Conservation (phyloP, 2,888 invertebrate genomes). For the Lycophotia porphyrea region DNA sequence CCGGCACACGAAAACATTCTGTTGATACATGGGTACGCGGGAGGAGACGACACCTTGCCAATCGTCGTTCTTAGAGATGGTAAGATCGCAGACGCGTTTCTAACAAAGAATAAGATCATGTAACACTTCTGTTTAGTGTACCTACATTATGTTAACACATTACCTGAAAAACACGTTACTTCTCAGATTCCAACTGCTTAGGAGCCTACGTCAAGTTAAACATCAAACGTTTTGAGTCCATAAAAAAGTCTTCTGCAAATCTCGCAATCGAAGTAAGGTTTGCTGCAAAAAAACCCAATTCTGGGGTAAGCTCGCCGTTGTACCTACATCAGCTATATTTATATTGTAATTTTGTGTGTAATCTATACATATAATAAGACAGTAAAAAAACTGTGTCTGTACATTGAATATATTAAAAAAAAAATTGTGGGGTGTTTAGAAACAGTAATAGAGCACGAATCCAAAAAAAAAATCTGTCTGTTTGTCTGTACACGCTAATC, state of each 20-base stretch:
- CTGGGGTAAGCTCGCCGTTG: too few relatives aligned
- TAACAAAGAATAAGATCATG: not conserved
- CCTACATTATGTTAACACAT: not conserved
- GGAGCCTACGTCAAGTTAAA: not conserved
- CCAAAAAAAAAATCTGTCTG: too few relatives aligned
- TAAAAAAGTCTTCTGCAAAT: not conserved
- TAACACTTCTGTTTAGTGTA: not conserved
- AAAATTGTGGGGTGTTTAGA: too few relatives aligned
- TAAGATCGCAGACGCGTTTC: constrained; percentile 74
- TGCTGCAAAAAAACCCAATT: too few relatives aligned
- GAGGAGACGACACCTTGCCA: constrained; percentile 93
- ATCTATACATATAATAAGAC: too few relatives aligned
- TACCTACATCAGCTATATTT: too few relatives aligned
- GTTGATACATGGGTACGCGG: constrained; percentile 94
- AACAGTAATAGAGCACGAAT: too few relatives aligned
- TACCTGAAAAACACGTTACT: not conserved
- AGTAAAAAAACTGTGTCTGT: too few relatives aligned
- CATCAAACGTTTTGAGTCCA: not conserved
- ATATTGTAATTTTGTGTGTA: too few relatives aligned
- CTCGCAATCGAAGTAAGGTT: too few relatives aligned
- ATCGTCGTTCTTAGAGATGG: constrained; percentile 94
- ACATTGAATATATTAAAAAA: too few relatives aligned
- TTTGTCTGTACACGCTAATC: too few relatives aligned
- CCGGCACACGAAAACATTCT: constrained; percentile 92
- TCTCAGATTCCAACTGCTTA: not conserved